Percentiles rank a stretch among this genome's conserved stretches.
phyloP scores from a whole-genome alignment of 2,888 invertebrate genomes.

The Aleiodes testaceus region DNA sequence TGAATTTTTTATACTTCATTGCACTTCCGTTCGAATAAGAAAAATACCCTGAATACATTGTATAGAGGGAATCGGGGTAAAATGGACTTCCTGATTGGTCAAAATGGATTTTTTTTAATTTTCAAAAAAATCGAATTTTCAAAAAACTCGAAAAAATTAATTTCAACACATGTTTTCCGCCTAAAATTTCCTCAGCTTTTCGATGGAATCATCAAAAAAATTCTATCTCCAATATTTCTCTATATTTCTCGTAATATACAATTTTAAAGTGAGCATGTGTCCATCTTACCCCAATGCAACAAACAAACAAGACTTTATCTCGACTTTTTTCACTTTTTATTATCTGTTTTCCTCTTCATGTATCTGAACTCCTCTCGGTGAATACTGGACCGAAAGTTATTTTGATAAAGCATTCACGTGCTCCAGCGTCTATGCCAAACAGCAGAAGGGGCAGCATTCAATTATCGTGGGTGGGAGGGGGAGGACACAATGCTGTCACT shows the following conservation, averaged over 20 bases:
- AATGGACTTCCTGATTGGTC: too few species aligned
- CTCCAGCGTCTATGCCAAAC: background rate
- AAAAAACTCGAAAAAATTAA: too few species aligned
- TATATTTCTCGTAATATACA: too few species aligned
- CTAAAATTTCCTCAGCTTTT: too few species aligned
- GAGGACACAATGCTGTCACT: background rate
- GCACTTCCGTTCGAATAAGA: constrained; percentile 7
- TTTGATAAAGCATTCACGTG: constrained; percentile 23
- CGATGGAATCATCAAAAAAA: too few species aligned
- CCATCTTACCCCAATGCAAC: background rate
- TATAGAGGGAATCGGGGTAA: too few species aligned
- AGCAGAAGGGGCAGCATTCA: constrained; percentile 5
- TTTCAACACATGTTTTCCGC: too few species aligned
- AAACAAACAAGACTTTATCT: constrained; percentile 20
- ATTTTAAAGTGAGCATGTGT: too few species aligned
- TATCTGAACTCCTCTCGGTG: background rate
- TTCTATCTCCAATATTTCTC: too few species aligned
- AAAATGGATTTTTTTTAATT: too few species aligned
- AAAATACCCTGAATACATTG: background rate
- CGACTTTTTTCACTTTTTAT: background rate
- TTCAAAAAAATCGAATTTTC: too few species aligned
- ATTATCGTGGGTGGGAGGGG: constrained; percentile 3
- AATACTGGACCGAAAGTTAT: constrained; percentile 22
- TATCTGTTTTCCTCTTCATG: background rate
- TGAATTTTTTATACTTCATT: constrained; percentile 16